Percentiles rank a stretch among this genome's conserved stretches.
phyloP scores from a whole-genome alignment of 1,140 invertebrate species.

The Monomorium pharaonis region DNA sequence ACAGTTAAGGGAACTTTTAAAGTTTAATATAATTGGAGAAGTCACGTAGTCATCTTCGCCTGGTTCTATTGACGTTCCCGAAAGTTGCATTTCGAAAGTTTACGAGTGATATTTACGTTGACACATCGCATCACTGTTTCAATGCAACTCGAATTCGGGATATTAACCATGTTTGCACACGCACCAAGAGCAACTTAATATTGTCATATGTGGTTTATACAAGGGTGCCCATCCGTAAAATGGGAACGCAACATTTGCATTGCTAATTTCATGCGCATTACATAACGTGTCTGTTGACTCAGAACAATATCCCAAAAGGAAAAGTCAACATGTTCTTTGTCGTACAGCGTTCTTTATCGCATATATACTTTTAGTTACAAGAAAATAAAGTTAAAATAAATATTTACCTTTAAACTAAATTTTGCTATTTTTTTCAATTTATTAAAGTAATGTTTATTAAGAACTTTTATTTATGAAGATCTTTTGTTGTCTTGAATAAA shows the following conservation, averaged over 20 bases:
- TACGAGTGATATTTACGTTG: constrained; percentile 54
- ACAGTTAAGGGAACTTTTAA: not conserved
- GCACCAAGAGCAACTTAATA: constrained; percentile 49
- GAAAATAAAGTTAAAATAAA: not conserved
- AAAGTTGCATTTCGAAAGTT: constrained; percentile 62
- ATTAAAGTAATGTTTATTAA: not conserved
- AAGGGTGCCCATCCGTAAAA: constrained; percentile 65
- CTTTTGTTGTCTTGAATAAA: not conserved
- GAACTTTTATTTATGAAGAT: not conserved
- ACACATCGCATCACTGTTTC: constrained; percentile 65
- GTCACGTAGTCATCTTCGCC: not conserved
- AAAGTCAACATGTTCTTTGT: constrained; percentile 10
- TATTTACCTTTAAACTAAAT: not conserved
- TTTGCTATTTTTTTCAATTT: not conserved
- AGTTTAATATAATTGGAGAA: not conserved
- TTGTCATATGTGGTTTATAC: constrained; percentile 61
- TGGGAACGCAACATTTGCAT: constrained; percentile 68
- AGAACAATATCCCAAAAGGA: constrained; percentile 32
- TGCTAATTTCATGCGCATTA: constrained; percentile 62
- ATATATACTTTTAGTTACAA: not conserved
- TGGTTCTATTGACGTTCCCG: constrained; percentile 17
- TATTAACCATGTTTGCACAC: constrained; percentile 69
- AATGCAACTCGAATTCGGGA: constrained; percentile 61
- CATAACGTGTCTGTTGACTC: constrained; percentile 48
- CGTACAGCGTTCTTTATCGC: not conserved